Evolutionary conservation across 1,140 invertebrate species (phyloP), one percentile per base, ranked within the genome.

Genomic region (Ceratina calcarata): DNA sequence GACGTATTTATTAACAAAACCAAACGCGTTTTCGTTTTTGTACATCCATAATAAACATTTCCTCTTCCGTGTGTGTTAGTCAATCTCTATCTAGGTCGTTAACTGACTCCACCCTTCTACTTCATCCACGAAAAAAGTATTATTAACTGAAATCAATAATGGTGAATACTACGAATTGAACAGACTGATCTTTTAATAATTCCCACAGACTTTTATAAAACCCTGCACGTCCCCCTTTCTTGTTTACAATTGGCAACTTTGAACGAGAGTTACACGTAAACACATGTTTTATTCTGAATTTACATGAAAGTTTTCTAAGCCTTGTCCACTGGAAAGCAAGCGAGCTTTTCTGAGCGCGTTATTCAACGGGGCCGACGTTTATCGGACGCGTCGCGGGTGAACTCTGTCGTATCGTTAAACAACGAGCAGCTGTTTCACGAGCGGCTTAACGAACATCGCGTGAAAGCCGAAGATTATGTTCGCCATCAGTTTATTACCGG

Each of bases 351-450:
- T n/a, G 55, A 16, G 24, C 75, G 71, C 57, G 37, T 8, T 45
- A 45, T 45, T 45, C 37, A 45, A 71, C 71, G 37, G 15, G 71
- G 37, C 67, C 20, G 76, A 78, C 68, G 60, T 65, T 72, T 72
- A 78, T 72, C 69, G 60, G 32, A 2, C 24, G 24, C 61, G 45
- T 58, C 45, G 27, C 16, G 55, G n/a, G 55, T 45, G n/a, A 65
- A 66, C 45, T 61, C 67, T 49, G 75, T 70, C 61, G 16, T 49
- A 58, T 71, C 68, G 76, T 78, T 78, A 78, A 78, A 72, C 76
- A 72, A 78, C 60, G 24, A 64, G 69, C 76, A 78, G 76, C 76
- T 78, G 76, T 78, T 72, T 37, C 76, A 24, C 64, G 55, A 57
- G 51, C 45, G 20, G 62, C n/a, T 66, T 66, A 65, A 65, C 60